Base-by-base conservation (phyloP, 2,113 vertebrate genomes). In the Gnathonemus longibarbis region DNA sequence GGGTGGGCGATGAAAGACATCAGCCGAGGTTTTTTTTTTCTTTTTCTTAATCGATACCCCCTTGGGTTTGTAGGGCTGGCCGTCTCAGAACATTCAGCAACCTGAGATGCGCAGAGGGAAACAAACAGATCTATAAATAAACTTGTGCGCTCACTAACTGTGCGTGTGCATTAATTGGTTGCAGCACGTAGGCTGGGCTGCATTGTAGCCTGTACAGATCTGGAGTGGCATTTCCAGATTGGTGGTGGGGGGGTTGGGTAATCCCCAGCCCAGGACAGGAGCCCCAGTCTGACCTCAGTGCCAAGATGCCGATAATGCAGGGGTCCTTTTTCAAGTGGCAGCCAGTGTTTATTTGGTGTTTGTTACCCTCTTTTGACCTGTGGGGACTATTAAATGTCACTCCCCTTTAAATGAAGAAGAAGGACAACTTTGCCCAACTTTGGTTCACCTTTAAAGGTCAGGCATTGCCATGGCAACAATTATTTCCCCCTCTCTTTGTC, bases 341-440 rank as follows among this genome's bases (percentile, higher is more conserved):
- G 92, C 91, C 93, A 94, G 93, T 85, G 91, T 95, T 95, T 95
- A 94, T 95, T 96, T 95, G 94, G 94, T 94, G 93, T 96, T 96
- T 95, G 94, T 95, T 96, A 94, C 92, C 94, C 94, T 95, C 89
- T 91, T 92, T 92, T 93, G 95, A 95, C 94, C 95, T 94, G 91
- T 94, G 92, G 94, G 94, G 94, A 96, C 95, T 96, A 95, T 96
- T 95, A 94, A 95, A 96, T 96, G 95, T 95, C 95, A 94, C 89
- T 94, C 93, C 91, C 92, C 93, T 95, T 96, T 96, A 95, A 94
- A 93, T 94, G 94, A 94, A 93, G 94, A 94, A 94, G 95, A 95
- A 94, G 95, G 94, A 96, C 94, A 95, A 95, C 94, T 95, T 95
- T 94, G 92, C 91, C 94, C 92, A 94, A 95, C 93, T 95, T 95